Base-by-base conservation (phyloP, 2,888 invertebrate genomes). In the Lutraria lutraria region DNA sequence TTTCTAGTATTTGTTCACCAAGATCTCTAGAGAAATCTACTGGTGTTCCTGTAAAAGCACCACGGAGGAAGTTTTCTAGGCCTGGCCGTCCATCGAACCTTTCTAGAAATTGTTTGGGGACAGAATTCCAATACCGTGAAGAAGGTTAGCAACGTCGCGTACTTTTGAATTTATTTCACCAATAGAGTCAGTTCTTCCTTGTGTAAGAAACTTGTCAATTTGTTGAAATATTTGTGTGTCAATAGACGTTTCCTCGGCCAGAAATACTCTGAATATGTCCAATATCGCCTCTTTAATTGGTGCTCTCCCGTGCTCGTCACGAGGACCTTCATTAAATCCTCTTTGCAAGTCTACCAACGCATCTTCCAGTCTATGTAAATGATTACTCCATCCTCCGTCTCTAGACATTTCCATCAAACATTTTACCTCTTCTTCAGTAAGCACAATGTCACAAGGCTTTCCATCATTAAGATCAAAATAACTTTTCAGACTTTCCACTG, bases 261-360 rank as follows among this genome's bases (percentile, higher is more conserved):
- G 54, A 54, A 29, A 84, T 29, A 84, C 0, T 31, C 21, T 29
- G 3, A 87, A 8, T 13, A 83, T 82, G 52, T 84, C 82, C 15
- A 34, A 13, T 43, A 88, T 56, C 21, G 90, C 90, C 43, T 88
- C 85, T 29, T 82, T 79, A 6, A 91, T 81, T 3, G 88, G 89
- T 13, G 85, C 53, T 15, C 85, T 81, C 25, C 81, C 86, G 8
- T 89, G 34, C 19, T n/a, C 43, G 81, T 85, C 87, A 29, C 83
- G 84, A 3, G 81, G 83, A 29, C 85, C 63, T 15, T 88, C 87
- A 52, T 88, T 87, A 13, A 89, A 86, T 53, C 89, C 89, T 34
- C 89, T 68, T 21, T 89, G 86, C 21, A 91, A 88, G 29, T 91
- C 91, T 34, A 88, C 63, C 63, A 89, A 53, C 0, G 88, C 86